Evolutionary conservation across 2,888 invertebrate species (phyloP).

Genomic region (Melanchra persicariae): DNA sequence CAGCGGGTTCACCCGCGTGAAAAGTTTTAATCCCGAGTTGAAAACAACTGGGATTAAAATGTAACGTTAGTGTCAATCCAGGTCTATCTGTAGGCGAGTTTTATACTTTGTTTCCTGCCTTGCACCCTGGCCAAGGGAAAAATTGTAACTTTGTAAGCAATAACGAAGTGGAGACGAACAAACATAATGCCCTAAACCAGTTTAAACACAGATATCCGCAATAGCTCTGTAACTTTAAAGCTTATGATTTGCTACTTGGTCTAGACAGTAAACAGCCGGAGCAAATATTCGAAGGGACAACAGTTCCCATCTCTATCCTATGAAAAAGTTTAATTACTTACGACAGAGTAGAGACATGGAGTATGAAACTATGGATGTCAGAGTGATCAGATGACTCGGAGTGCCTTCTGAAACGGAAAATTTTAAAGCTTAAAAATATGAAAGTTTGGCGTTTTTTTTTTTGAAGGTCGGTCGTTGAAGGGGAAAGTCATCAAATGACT

Average conservation of each 20-base stretch:
- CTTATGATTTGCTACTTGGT: constrained; percentile 26
- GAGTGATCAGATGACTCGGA: background rate
- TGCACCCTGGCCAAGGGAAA: background rate
- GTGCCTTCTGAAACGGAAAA: background rate
- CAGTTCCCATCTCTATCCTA: constrained; percentile 22
- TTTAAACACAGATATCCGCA: background rate
- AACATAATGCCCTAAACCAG: background rate
- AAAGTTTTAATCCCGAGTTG: no score
- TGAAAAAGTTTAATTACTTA: constrained; percentile 56
- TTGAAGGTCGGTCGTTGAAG: no score
- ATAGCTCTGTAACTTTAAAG: constrained; percentile 1
- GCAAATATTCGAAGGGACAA: constrained; percentile 43
- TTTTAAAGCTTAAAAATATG: no score
- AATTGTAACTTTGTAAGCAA: background rate
- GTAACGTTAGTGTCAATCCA: no score
- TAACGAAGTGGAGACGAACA: background rate
- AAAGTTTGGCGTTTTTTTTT: background rate
- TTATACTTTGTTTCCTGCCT: background rate
- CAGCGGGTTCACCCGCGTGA: no score
- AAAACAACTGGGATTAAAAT: no score
- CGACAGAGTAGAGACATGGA: constrained; percentile 3
- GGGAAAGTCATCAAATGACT: no score
- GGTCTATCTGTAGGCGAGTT: no score
- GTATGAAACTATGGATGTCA: background rate
- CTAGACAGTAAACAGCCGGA: constrained; percentile 40